Base-by-base conservation (phyloP, 2,797 vertebrate species). In the Etheostoma perlongum region DNA sequence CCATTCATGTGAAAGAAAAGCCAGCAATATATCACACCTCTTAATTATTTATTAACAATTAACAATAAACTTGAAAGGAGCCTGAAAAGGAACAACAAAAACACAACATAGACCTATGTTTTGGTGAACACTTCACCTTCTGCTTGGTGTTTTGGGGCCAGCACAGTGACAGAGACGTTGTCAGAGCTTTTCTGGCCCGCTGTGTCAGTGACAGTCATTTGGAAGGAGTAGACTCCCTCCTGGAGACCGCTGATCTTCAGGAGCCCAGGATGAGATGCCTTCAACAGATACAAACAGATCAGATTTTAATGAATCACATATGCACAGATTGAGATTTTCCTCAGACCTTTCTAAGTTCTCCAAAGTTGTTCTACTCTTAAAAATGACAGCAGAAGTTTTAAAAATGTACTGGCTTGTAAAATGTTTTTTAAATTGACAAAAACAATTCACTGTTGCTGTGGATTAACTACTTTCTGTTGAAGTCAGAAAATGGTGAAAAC, bases 201-300 rank as follows among this genome's bases (percentile, higher is more conserved):
- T 0, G 89, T 93, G 92, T 99, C 98, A 0, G 95, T 97, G 87
- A 99, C 96, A 0, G 95, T 98, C 79, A 99, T 93, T 93, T 97
- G 96, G 85, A 99, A 96, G 33, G 93, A 78, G 77, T 99, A 99
- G 0, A 90, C 71, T 0, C 98, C 98, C 79, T 97, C 95, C 93
- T 93, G 96, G 1, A 99, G 63, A 7, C 90, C 96, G 30, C 95
- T 96, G 36, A 99, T 89, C 84, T 97, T 97, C 92, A 99, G 89
- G 36, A 97, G 95, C 63, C 97, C 98, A 3, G 97, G 95, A 4
- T 97, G 97, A 16, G 96, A 97, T 2, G 96, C 96, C 98, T 99
- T 86, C 36, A 77, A 52, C 8, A 74, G 33, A 67, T 0, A 67
- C 1, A 80, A 4, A 65, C 44, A 53, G 2, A 14, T 3, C 8